phyloP scores from a whole-genome alignment of 2,888 invertebrate species.

The Rhingia rostrata region DNA sequence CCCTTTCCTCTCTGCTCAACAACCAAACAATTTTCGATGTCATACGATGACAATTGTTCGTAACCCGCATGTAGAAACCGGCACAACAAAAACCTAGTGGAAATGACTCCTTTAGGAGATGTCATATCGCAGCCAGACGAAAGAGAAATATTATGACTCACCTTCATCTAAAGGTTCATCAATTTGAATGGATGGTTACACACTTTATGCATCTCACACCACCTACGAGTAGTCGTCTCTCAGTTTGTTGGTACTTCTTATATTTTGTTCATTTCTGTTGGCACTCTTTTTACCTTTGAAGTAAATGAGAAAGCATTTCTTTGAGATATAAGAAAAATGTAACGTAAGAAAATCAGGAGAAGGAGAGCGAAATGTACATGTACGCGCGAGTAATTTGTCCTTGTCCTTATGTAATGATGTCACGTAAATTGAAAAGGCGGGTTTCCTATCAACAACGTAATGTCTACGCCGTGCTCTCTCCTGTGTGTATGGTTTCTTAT shows the following conservation, averaged over 20 bases:
- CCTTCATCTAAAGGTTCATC: constrained; percentile 64
- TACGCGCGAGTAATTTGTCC: constrained; percentile 64
- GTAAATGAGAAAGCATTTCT: neutral
- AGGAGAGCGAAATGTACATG: constrained; percentile 28
- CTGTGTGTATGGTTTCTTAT: constrained; percentile 46
- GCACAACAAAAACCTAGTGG: constrained; percentile 18
- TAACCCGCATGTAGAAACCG: neutral
- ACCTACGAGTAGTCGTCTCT: no score
- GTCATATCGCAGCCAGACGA: constrained; percentile 36
- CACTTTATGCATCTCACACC: constrained; percentile 15
- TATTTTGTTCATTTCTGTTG: constrained; percentile 1
- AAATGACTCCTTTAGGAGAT: constrained; percentile 58
- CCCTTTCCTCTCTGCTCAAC: neutral
- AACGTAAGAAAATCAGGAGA: neutral
- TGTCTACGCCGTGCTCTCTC: constrained; percentile 22
- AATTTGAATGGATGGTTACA: constrained; percentile 61
- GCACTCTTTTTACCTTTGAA: neutral
- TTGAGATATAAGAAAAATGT: neutral
- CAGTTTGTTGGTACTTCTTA: neutral
- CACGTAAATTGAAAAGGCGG: constrained; percentile 69
- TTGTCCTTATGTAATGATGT: constrained; percentile 68
- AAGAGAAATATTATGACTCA: constrained; percentile 55
- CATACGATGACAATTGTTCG: constrained; percentile 61
- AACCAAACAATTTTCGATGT: constrained; percentile 10
- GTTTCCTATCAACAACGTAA: constrained; percentile 52